Conservation (phyloP, 2,113 vertebrate genomes). For the Bambusicola thoracicus region DNA sequence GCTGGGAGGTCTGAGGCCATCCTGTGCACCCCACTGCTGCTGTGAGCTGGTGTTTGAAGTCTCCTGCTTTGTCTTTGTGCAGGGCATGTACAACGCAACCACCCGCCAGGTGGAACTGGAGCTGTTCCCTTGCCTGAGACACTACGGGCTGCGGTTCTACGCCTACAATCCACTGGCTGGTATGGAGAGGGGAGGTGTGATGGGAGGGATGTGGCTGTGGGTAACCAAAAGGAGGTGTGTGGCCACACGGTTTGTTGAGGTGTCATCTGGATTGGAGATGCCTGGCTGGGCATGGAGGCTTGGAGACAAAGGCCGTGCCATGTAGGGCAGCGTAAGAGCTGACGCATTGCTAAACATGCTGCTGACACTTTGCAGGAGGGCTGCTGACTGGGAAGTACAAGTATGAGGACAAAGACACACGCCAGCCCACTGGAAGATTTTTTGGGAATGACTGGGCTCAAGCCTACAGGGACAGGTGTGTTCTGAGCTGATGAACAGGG, state of each 20-base stretch:
- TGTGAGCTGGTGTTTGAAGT: constrained; percentile 42
- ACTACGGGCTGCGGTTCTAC: constrained; percentile 88
- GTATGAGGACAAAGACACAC: constrained; percentile 85
- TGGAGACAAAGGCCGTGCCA: fast-evolving
- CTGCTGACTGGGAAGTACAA: constrained; percentile 92
- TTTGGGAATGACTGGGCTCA: constrained; percentile 91
- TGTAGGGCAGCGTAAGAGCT: not conserved
- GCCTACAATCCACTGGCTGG: constrained; percentile 97
- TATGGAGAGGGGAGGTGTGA: constrained; percentile 29
- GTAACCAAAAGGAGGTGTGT: not conserved
- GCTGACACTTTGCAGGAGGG: constrained; percentile 80
- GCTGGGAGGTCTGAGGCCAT: constrained; percentile 70
- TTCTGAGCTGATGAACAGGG: constrained; percentile 57
- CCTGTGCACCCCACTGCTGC: constrained; percentile 69
- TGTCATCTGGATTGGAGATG: too few relatives aligned
- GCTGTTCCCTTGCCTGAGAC: constrained; percentile 88
- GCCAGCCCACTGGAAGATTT: constrained; percentile 85
- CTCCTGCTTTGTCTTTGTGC: not conserved
- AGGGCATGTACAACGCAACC: constrained; percentile 98
- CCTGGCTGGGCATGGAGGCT: not conserved
- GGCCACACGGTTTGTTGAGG: not conserved
- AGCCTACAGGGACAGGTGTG: constrained; percentile 87
- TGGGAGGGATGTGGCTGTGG: not conserved
- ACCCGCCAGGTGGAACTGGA: constrained; percentile 91
- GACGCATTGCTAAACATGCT: fast-evolving